Conservation (phyloP, 2,113 vertebrate species). For the Hyperopisus bebe region DNA sequence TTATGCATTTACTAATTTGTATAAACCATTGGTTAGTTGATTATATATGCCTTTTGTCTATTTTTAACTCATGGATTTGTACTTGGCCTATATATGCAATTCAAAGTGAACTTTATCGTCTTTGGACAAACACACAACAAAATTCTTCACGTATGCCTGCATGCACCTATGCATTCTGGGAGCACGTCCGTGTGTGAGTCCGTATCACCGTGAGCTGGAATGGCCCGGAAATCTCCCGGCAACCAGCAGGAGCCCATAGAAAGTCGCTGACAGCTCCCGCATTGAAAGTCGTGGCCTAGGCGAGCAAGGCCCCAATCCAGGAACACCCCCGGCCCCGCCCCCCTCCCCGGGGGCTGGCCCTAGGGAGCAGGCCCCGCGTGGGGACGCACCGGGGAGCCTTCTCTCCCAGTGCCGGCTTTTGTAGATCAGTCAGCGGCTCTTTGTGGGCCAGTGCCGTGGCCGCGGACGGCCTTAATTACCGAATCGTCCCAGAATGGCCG, state of each 20-base stretch:
- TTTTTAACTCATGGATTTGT: neutral
- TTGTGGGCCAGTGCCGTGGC: constrained; percentile 34
- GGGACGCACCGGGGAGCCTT: constrained; percentile 10
- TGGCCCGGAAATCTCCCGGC: neutral
- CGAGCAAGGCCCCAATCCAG: neutral
- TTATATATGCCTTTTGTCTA: neutral
- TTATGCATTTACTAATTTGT: constrained; percentile 9
- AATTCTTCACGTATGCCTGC: neutral
- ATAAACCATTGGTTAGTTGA: neutral
- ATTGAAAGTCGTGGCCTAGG: neutral
- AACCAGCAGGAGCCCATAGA: constrained; percentile 2
- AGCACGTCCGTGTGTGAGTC: neutral
- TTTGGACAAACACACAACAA: neutral
- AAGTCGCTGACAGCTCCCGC: neutral
- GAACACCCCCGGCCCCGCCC: neutral
- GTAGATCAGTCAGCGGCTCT: constrained; percentile 43
- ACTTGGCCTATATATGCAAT: neutral
- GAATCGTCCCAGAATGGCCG: constrained; percentile 36
- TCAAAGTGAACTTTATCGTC: neutral
- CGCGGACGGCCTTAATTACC: constrained; percentile 45
- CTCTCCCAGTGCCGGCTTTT: constrained; percentile 40
- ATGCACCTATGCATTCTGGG: neutral
- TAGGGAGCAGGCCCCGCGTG: neutral
- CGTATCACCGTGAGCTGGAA: neutral
- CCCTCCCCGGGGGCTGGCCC: neutral